Evolutionary conservation across 2,797 vertebrate genomes (phyloP).

Genomic region (Cynopterus sphinx): DNA sequence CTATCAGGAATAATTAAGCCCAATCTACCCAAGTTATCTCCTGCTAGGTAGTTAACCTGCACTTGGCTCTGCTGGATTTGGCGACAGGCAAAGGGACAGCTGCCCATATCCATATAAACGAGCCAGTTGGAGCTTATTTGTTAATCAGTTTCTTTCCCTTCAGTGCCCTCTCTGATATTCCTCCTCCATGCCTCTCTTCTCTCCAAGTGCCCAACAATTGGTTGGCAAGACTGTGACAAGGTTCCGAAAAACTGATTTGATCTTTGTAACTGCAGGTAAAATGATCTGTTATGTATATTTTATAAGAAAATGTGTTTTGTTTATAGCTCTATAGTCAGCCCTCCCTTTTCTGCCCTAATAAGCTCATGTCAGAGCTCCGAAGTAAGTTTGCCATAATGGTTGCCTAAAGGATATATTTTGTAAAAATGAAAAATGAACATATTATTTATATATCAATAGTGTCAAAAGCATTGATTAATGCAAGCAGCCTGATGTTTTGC

Average conservation of each 20-base stretch:
- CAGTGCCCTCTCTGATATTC: background rate
- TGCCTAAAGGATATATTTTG: constrained; percentile 81
- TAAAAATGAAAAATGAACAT: constrained; percentile 85
- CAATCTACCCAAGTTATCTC: constrained; percentile 42
- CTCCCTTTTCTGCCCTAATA: constrained; percentile 66
- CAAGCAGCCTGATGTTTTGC: constrained; percentile 43
- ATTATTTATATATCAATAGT: constrained; percentile 84
- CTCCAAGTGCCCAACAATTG: background rate
- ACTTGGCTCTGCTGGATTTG: constrained; percentile 58
- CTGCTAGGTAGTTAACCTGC: constrained; percentile 64
- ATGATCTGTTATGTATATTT: constrained; percentile 82
- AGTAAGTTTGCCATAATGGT: constrained; percentile 65
- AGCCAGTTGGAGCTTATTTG: constrained; percentile 15
- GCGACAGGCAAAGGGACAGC: background rate
- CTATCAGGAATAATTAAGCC: constrained; percentile 56
- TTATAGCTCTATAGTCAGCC: constrained; percentile 74
- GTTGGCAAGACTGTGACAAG: background rate
- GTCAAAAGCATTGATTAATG: constrained; percentile 79
- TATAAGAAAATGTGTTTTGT: constrained; percentile 81
- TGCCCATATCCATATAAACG: constrained; percentile 15
- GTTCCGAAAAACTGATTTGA: constrained; percentile 48
- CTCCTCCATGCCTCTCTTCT: background rate
- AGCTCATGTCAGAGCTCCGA: constrained; percentile 77
- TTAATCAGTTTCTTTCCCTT: constrained; percentile 35
- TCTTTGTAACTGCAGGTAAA: constrained; percentile 77